Percentiles rank a stretch among this genome's conserved stretches.
These are phyloP conservation scores for Poecilia wingei DNA, from an alignment of 2,797 vertebrate species.

Conservation along the genomic window DNA sequence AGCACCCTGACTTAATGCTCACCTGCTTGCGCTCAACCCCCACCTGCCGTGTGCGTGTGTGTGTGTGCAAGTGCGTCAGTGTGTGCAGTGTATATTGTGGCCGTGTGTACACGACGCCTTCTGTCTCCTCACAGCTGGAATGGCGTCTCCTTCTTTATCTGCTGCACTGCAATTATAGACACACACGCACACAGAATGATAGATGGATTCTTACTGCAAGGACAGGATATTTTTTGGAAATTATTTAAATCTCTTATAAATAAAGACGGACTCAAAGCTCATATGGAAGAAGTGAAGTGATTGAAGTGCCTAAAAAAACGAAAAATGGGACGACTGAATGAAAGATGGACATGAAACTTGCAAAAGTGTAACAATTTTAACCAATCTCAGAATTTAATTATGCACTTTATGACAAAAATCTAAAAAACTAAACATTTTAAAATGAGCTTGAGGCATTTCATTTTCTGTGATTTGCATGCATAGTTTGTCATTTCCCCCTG, in stretches of 20 bases:
- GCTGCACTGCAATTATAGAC: slow-evolving; percentile 65
- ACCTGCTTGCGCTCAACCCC: slow-evolving; percentile 67
- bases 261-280: neutral
- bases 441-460: slow-evolving; percentile 1
- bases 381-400: neutral
- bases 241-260: slow-evolving; percentile 26
- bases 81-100: slow-evolving; percentile 31
- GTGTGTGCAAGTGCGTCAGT: slow-evolving; percentile 15
- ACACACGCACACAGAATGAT: slow-evolving; percentile 35
- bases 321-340: neutral
- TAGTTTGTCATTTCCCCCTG: slow-evolving; percentile 34
- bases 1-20: slow-evolving; percentile 76
- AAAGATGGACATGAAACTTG: neutral
- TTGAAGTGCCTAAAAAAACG: neutral
- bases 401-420: neutral
- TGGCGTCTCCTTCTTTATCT: slow-evolving; percentile 60
- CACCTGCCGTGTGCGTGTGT: slow-evolving; percentile 37
- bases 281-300: neutral
- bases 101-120: slow-evolving; percentile 46
- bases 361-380: neutral
- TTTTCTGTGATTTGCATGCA: slow-evolving; percentile 16
- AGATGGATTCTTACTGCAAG: slow-evolving; percentile 38
- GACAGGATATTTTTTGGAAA: slow-evolving; percentile 36
- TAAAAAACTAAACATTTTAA: neutral
- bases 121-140: slow-evolving; percentile 69